phyloP scores from a whole-genome alignment of 1,140 invertebrate genomes.

The Drosophila nikananu region DNA sequence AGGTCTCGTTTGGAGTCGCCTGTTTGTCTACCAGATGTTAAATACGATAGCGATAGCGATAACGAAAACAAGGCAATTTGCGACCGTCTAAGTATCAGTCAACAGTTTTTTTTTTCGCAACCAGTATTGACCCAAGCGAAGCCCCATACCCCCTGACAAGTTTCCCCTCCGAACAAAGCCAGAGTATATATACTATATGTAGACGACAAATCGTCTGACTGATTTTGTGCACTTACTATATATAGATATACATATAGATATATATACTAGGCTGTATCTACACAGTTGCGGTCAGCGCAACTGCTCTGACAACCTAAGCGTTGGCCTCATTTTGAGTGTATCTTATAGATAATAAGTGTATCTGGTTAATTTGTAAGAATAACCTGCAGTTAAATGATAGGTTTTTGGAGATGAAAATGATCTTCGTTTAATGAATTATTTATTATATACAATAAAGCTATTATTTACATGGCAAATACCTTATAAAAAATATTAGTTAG shows the following conservation, averaged over 20 bases:
- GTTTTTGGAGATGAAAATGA: background rate
- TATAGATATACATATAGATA: background rate
- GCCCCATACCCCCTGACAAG: conserved; percentile 9
- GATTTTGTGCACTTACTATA: conserved; percentile 32
- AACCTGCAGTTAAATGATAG: background rate
- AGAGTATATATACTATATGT: conserved; percentile 10
- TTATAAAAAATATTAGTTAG: background rate
- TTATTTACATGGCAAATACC: background rate
- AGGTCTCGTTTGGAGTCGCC: conserved; percentile 31
- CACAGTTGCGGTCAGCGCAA: conserved; percentile 8
- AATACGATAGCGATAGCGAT: conserved; percentile 53
- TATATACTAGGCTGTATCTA: background rate
- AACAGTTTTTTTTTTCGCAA: conserved; percentile 55
- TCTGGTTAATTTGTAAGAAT: background rate
- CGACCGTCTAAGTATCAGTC: conserved; percentile 54
- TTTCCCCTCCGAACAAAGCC: conserved; percentile 12
- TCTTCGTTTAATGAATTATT: background rate
- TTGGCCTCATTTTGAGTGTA: conserved; percentile 6
- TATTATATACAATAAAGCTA: background rate
- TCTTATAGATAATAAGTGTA: conserved; percentile 12
- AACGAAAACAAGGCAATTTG: conserved; percentile 54
- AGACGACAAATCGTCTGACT: conserved; percentile 70
- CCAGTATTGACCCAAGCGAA: conserved; percentile 40
- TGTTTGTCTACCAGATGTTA: conserved; percentile 54
- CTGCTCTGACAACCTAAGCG: background rate